These are phyloP conservation scores for Dryocosmus kuriphilus DNA, from an alignment of 2,888 invertebrate genomes.

Conservation along the genomic window DNA sequence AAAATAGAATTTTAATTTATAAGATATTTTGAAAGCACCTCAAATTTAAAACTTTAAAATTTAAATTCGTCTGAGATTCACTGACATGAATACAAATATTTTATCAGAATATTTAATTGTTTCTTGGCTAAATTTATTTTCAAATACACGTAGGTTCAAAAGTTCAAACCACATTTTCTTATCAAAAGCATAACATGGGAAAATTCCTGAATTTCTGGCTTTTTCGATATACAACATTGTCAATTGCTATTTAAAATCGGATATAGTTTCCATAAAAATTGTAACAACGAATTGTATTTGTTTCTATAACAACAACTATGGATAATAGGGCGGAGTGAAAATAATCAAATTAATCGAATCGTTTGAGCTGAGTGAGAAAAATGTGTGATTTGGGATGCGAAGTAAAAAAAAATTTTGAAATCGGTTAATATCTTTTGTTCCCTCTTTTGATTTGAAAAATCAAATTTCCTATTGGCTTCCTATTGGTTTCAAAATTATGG, in stretches of 20 bases:
- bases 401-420: no score
- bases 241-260: constrained; percentile 4
- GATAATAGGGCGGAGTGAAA: no score
- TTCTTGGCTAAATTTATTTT: neutral
- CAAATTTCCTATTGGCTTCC: no score
- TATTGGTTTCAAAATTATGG: no score
- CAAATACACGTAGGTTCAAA: neutral
- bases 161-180: neutral
- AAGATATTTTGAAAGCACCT: no score
- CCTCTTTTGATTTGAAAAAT: no score
- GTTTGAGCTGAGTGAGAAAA: no score
- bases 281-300: constrained; percentile 45
- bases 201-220: neutral
- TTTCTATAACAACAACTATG: constrained; percentile 43
- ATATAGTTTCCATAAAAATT: constrained; percentile 21
- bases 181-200: constrained; percentile 1
- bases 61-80: neutral
- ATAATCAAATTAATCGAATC: no score
- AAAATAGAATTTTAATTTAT: neutral
- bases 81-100: no score
- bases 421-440: no score
- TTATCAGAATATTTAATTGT: neutral
- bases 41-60: neutral
- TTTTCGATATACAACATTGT: neutral
- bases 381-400: no score